phyloP scores from a whole-genome alignment of 2,113 vertebrate genomes.

The Corvus moneduloides region DNA sequence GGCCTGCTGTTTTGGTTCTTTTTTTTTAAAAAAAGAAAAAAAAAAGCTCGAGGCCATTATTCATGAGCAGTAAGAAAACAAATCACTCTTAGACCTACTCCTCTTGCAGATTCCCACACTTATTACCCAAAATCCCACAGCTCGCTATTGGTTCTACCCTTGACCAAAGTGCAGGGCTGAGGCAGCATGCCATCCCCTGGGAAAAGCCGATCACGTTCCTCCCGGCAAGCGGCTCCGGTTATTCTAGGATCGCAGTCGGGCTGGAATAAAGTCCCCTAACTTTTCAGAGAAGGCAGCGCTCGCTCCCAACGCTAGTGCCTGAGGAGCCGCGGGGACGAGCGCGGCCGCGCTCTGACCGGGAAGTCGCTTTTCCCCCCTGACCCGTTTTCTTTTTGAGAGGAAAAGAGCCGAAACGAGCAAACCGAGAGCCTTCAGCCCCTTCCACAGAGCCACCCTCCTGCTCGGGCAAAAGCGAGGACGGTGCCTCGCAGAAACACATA shows the following conservation, averaged over 20 bases:
- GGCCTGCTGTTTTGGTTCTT: constrained; percentile 9
- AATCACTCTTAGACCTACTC: constrained; percentile 65
- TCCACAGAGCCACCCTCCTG: background rate
- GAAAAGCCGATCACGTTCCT: constrained; percentile 62
- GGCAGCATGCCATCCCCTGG: constrained; percentile 61
- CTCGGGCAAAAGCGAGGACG: background rate
- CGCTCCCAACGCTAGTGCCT: background rate
- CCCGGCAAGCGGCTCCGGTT: constrained; percentile 54
- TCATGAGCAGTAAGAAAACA: constrained; percentile 72
- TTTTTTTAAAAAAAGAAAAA: background rate
- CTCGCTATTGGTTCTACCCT: constrained; percentile 66
- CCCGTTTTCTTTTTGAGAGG: background rate
- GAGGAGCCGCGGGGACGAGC: background rate
- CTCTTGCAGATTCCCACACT: constrained; percentile 78
- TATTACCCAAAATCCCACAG: constrained; percentile 77
- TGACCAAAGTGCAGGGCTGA: constrained; percentile 52
- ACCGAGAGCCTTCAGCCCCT: background rate
- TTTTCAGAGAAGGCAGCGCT: constrained; percentile 18
- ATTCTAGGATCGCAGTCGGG: constrained; percentile 42
- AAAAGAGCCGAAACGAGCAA: background rate
- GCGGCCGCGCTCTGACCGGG: background rate
- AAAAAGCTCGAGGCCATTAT: constrained; percentile 52
- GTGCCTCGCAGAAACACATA: background rate
- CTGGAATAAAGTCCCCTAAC: constrained; percentile 54
- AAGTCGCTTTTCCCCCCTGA: background rate